Conservation (phyloP, 2,797 vertebrate genomes). For the Smutsia gigantea region DNA sequence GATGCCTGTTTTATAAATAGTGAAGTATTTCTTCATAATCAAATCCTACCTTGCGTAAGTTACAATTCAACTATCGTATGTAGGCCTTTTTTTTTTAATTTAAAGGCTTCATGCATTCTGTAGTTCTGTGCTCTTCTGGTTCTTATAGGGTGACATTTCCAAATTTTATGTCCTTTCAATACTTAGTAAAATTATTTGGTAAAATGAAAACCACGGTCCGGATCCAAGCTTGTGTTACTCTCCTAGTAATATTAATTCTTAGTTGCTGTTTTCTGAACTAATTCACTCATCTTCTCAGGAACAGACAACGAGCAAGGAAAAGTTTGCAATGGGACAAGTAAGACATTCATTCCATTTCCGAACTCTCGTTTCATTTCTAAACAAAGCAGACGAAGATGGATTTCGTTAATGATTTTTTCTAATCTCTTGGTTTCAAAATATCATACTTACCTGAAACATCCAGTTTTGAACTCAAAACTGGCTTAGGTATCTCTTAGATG, state of each 20-base stretch:
- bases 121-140: not conserved
- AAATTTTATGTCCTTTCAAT: not conserved
- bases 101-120: not conserved
- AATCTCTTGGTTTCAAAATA: not conserved
- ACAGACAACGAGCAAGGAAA: not conserved
- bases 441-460: not conserved
- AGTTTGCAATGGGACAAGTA: not conserved
- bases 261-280: not conserved
- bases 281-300: not conserved
- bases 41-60: not conserved
- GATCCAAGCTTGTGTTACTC: not conserved
- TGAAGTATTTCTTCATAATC: not conserved
- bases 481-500: not conserved
- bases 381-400: not conserved
- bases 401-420: not conserved
- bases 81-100: not conserved
- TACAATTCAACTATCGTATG: not conserved
- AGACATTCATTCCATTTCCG: not conserved
- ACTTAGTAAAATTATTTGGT: not conserved
- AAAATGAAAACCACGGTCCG: not conserved
- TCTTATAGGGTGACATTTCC: not conserved
- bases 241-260: not conserved
- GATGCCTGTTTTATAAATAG: not conserved
- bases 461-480: not conserved
- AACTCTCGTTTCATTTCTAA: not conserved